Evolutionary conservation across 2,797 vertebrate genomes (phyloP), one percentile per base, ranked within the genome.

Genomic region (Eidolon dupreanum): DNA sequence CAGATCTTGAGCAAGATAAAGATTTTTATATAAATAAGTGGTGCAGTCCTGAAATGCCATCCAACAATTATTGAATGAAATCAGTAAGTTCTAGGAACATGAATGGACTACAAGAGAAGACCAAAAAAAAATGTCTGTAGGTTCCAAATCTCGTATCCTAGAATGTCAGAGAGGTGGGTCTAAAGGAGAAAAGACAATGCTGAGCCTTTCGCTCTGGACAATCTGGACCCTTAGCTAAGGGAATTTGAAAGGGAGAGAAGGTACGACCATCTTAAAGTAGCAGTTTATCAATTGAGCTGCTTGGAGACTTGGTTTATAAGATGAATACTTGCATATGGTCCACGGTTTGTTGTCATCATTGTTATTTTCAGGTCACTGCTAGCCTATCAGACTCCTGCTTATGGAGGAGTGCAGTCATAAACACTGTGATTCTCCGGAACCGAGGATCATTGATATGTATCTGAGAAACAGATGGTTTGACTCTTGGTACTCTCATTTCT

Each of bases 261-360:
- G 6, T 10, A 20, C 0, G 22, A 12, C 2, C 13, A 7, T 36
- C 22, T 46, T 22, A 28, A 38, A 12, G 2, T 1, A 22, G 1
- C 9, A 28, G 19, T 70, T 46, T 3, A 26, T 41, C 6, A 49
- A n/a, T 41, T 4, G 43, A n/a, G 24, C 6, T 43, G 8, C 4
- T 20, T 2, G 28, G 13, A 17, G 20, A 88, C 17, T 5, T 79
- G 33, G 7, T 43, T 59, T 70, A 36, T 12, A 17, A 90, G 59
- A n/a, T 41, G 20, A 74, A 61, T 43, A n/a, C 3, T 41, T 88
- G 28, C 2, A 17, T 17, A 5, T 10, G 13, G n/a, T 6, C 33
- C 70, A 20, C 7, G 24, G 5, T 61, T 82, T 38, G 4, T 3
- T 41, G 22, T 10, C 33, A 3, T 12, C 66, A 26, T 9, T 36